Conservation (phyloP, 2,888 invertebrate genomes). For the Pogonocherus hispidulus region DNA sequence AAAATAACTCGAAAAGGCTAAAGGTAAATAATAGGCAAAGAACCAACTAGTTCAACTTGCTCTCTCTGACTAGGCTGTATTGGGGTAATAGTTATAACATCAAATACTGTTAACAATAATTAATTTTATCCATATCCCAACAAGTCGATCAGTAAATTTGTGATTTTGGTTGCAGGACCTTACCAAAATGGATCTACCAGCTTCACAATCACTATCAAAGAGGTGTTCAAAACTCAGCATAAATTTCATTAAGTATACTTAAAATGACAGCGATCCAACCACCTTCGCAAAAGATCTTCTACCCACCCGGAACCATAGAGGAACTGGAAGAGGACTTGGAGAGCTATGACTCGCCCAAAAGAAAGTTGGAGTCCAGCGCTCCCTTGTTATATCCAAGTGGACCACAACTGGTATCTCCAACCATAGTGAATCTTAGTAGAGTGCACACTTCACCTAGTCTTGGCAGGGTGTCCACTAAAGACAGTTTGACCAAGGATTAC, state of each 20-base stretch:
- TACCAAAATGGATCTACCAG: background rate
- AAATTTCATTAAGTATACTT: background rate
- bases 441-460: slow-evolving; percentile 46
- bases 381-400: slow-evolving; percentile 40
- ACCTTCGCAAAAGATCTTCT: slow-evolving; percentile 45
- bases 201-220: background rate
- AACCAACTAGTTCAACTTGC: no score
- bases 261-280: slow-evolving; percentile 20
- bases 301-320: slow-evolving; percentile 50
- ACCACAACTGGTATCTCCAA: slow-evolving; percentile 39
- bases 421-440: slow-evolving; percentile 24
- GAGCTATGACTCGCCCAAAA: slow-evolving; percentile 37
- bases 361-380: slow-evolving; percentile 40
- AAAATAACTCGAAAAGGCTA: no score
- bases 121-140: no score
- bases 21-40: no score
- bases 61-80: no score
- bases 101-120: no score
- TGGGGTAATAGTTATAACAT: no score
- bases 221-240: background rate
- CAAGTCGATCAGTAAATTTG: no score
- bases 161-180: slow-evolving; percentile 3
- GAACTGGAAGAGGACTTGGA: slow-evolving; percentile 49
- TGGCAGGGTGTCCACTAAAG: slow-evolving; percentile 50
- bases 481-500: slow-evolving; percentile 48